Base-by-base conservation (phyloP, 2,113 vertebrate species). In the Dipodomys stephensi region DNA sequence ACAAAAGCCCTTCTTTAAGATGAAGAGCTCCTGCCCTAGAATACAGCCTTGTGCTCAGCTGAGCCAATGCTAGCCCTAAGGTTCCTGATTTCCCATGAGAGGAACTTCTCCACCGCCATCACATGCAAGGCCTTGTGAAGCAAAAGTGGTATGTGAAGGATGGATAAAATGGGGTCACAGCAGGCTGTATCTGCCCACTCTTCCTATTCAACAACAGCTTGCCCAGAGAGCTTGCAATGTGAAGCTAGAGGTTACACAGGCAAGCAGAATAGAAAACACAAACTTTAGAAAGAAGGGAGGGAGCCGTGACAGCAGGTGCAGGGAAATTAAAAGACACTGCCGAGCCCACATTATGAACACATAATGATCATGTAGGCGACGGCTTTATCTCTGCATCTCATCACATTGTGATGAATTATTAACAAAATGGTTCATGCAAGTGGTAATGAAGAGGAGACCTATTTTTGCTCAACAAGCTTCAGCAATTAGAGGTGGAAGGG, bases 401-500 rank as follows among this genome's bases (percentile, higher is more conserved):
- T 39, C 39, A 86, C 94, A 85, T 8, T 86, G 69, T 81, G 88
- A 76, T 93, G 68, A 94, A 96, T 96, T 92, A 90, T 94, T 96
- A 94, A 95, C 79, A 91, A 95, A 94, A 88, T 44, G 78, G 49
- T 74, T 57, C 85, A n/a, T 95, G 78, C 81, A 85, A 35, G 0
- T 64, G 20, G 60, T 64, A 71, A 95, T 90, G 92, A 83, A 88
- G 95, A 95, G 83, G 49, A 72, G 69, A 80, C 15, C 69, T 86
- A 76, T 68, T 95, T 92, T 49, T 95, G 67, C 71, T 30, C 16
- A 73, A 82, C n/a, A 53, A 82, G 74, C 73, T 90, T 78, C 68
- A 80, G 74, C 44, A 93, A 93, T 71, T 76, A 30, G 77, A 90
- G 32, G n/a, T 20, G 84, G 71, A 10, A 65, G 49, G 18, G 13